phyloP scores from a whole-genome alignment of 2,888 invertebrate species.

The Drosophila cognata region DNA sequence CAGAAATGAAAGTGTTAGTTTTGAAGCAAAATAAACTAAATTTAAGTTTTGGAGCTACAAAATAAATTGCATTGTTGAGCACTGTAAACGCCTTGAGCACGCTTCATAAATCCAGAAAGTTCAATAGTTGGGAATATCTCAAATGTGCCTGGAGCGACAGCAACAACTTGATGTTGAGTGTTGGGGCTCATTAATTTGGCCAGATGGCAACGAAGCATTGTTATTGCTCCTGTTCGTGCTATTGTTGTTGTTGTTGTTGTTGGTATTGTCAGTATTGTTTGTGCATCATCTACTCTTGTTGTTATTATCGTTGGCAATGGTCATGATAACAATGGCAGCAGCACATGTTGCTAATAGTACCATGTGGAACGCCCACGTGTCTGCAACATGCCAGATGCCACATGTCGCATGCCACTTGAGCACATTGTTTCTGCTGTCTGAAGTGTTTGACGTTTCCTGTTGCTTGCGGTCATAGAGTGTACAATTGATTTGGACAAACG shows the following conservation, averaged over 20 bases:
- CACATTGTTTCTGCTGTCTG: constrained; percentile 59
- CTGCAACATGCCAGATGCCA: constrained; percentile 32
- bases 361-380: constrained; percentile 36
- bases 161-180: constrained; percentile 8
- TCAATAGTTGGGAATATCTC: constrained; percentile 1
- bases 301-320: constrained; percentile 59
- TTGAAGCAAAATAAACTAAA: not conserved
- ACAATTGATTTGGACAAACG: constrained; percentile 46
- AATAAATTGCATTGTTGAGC: not conserved
- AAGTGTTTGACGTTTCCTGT: constrained; percentile 72
- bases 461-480: constrained; percentile 23
- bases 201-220: constrained; percentile 24
- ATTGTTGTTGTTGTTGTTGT: constrained; percentile 12
- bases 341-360: constrained; percentile 39
- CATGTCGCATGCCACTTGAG: constrained; percentile 40
- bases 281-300: constrained; percentile 24
- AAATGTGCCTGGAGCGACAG: not conserved
- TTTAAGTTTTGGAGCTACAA: not conserved
- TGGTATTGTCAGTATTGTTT: constrained; percentile 37
- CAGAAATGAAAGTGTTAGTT: not conserved
- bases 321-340: constrained; percentile 55
- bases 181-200: constrained; percentile 26
- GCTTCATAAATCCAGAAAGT: constrained; percentile 25
- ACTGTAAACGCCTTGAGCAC: not conserved
- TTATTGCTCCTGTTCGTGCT: constrained; percentile 25